phyloP scores from a whole-genome alignment of 2,113 vertebrate genomes.

The Siniperca knerii region DNA sequence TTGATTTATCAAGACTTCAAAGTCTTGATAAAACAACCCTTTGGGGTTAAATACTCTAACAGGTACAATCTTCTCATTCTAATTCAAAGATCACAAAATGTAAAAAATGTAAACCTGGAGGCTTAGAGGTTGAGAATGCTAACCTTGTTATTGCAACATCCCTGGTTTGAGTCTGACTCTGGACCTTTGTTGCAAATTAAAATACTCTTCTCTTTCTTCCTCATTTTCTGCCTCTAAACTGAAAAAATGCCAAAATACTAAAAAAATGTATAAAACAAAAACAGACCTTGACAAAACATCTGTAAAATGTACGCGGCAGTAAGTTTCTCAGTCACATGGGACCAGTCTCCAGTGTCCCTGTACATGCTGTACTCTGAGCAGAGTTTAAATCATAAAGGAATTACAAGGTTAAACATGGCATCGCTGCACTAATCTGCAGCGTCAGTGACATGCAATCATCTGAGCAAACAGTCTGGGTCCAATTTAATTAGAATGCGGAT shows the following conservation, averaged over 20 bases:
- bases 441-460: constrained; percentile 57
- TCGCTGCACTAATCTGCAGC: constrained; percentile 31
- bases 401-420: constrained; percentile 59
- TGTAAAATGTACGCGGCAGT: neutral
- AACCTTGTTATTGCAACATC: neutral
- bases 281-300: neutral
- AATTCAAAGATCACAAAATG: neutral
- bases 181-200: neutral
- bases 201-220: neutral
- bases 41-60: neutral
- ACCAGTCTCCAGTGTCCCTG: neutral
- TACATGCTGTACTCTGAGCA: neutral
- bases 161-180: neutral
- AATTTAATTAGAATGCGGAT: constrained; percentile 64
- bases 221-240: neutral
- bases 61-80: neutral
- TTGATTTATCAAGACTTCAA: neutral
- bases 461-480: constrained; percentile 47
- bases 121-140: neutral
- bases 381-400: constrained; percentile 54
- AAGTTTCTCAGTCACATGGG: neutral
- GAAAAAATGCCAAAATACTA: neutral
- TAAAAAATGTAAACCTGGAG: neutral
- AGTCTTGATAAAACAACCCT: too few species aligned
- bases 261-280: neutral